phyloP scores from a whole-genome alignment of 2,888 invertebrate species.

The Mongoloraphidia duomilia region DNA sequence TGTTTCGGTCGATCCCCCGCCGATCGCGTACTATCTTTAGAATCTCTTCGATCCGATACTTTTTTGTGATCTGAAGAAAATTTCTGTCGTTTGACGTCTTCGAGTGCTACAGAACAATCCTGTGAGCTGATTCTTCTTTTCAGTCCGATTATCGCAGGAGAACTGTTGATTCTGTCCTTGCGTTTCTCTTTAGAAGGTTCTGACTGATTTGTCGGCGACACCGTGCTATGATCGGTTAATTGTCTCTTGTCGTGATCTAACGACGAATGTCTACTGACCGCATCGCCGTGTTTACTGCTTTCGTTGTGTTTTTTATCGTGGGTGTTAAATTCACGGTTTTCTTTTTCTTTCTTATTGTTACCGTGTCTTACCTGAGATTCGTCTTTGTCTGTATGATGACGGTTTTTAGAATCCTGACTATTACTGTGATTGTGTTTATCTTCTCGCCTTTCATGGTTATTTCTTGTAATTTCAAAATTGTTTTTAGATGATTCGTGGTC shows the following conservation, averaged over 20 bases:
- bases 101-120: conserved; percentile 43
- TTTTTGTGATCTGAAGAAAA: conserved; percentile 37
- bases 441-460: conserved; percentile 11
- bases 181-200: conserved; percentile 26
- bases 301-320: conserved; percentile 32
- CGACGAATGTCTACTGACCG: conserved; percentile 30
- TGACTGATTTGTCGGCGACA: conserved; percentile 16
- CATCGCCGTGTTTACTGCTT: not conserved
- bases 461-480: conserved; percentile 11
- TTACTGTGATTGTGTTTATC: conserved; percentile 11
- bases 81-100: conserved; percentile 48
- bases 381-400: conserved; percentile 29
- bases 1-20: conserved; percentile 29
- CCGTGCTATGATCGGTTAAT: conserved; percentile 19
- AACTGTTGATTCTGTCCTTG: conserved; percentile 46
- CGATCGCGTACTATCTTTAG: conserved; percentile 43
- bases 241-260: conserved; percentile 32
- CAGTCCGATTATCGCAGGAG: conserved; percentile 47
- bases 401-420: conserved; percentile 9
- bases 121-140: conserved; percentile 70
- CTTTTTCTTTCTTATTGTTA: conserved; percentile 30
- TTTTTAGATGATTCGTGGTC: conserved; percentile 15
- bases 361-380: conserved; percentile 25
- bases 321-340: conserved; percentile 35
- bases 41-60: conserved; percentile 47